Evolutionary conservation across 37 sponge, comb jelly and placozoan species (phyloP).

Genomic region (Halisarca cf. caerulea): DNA sequence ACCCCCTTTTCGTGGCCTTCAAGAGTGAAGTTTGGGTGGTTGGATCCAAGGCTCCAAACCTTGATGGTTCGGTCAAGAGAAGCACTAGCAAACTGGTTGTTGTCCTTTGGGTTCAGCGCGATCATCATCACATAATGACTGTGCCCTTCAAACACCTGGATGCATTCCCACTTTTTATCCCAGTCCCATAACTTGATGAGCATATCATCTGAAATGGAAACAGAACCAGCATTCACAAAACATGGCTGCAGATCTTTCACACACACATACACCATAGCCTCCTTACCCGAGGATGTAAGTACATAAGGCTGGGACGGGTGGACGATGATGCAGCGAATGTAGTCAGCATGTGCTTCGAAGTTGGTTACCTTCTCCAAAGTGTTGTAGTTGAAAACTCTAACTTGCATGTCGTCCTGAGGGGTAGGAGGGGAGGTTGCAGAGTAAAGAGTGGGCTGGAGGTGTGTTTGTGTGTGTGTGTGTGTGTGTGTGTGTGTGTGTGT

Average conservation of each 20-base stretch:
- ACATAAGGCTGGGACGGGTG: conserved; percentile 96
- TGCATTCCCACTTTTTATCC: conserved; percentile 93
- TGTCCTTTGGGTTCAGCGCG: conserved; percentile 98
- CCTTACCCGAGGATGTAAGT: conserved; percentile 91
- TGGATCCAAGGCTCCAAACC: conserved; percentile 96
- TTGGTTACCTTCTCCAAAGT: conserved; percentile 93
- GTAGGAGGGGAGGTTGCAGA: background rate
- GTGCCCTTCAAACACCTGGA: conserved; percentile 97
- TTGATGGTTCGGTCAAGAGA: conserved; percentile 93
- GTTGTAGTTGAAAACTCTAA: conserved; percentile 98
- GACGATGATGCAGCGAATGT: conserved; percentile 85
- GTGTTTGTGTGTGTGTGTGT: too few species aligned
- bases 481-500: too few species aligned
- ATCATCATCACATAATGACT: conserved; percentile 98
- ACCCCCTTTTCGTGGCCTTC: conserved; percentile 98
- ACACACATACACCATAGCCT: background rate
- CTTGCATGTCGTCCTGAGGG: conserved; percentile 87
- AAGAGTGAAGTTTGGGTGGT: conserved; percentile 95
- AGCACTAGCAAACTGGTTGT: conserved; percentile 97
- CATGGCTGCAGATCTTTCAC: background rate
- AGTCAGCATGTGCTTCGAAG: conserved; percentile 97
- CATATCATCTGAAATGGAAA: conserved; percentile 83
- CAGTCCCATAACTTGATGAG: conserved; percentile 98
- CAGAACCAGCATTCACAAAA: background rate
- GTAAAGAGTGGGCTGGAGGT: too few species aligned